phyloP scores from a whole-genome alignment of 2,113 vertebrate species.

The Jaculus jaculus region DNA sequence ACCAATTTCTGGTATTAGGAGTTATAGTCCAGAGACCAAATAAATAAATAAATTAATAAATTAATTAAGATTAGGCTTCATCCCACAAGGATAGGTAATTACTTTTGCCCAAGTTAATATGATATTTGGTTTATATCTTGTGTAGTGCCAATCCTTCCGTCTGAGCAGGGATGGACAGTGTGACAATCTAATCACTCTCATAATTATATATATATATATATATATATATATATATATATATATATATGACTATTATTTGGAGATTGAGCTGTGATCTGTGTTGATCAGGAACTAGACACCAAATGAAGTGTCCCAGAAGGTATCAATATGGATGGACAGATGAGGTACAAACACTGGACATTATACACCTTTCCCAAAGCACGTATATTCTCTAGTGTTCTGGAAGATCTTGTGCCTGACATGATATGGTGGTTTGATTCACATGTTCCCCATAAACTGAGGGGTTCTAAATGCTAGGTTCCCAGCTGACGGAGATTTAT shows the following conservation, averaged over 20 bases:
- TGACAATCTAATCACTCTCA: not conserved
- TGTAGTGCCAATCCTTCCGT: accelerated
- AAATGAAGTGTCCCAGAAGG: not conserved
- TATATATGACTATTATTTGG: not conserved
- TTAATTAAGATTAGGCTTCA: no score
- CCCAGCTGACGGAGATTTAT: no score
- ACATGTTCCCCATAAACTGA: no score
- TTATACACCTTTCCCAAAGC: not conserved
- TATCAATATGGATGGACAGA: not conserved
- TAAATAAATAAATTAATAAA: no score
- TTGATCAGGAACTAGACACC: not conserved
- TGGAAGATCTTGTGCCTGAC: not conserved
- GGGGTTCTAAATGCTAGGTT: no score
- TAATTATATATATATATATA: no score
- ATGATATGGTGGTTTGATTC: no score
- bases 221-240: no score
- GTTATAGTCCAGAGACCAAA: no score
- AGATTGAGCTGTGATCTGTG: not conserved
- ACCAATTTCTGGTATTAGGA: no score
- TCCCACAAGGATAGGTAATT: not conserved
- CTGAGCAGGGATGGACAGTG: not conserved
- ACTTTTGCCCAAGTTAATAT: not conserved
- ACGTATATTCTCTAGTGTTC: not conserved
- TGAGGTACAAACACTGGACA: not conserved
- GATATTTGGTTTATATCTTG: not conserved